A percentile compares a stretch with the other conserved stretches of the same genome.
phyloP scores from a whole-genome alignment of 2,888 invertebrate genomes.

The Scrobipalpa costella region DNA sequence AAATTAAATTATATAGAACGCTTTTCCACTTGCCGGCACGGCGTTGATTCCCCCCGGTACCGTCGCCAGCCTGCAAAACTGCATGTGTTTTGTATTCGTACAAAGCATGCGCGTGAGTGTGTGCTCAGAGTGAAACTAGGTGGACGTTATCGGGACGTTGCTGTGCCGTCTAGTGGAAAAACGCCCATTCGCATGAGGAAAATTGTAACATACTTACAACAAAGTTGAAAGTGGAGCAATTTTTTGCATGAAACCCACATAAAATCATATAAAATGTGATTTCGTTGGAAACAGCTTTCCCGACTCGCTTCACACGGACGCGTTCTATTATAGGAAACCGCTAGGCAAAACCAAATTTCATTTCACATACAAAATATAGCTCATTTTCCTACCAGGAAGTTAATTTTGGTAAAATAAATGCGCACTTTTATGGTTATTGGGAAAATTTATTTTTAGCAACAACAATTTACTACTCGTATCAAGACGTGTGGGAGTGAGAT shows the following conservation, averaged over 20 bases:
- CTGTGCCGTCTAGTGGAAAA: too few relatives aligned
- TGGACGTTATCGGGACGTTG: too few relatives aligned
- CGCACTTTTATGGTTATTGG: background rate
- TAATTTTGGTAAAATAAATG: background rate
- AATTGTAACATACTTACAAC: background rate
- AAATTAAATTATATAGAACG: too few relatives aligned
- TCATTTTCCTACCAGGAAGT: background rate
- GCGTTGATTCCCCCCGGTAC: too few relatives aligned
- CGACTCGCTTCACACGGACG: background rate
- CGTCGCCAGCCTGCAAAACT: too few relatives aligned
- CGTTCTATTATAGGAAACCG: background rate
- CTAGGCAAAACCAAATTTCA: background rate
- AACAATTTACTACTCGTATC: too few relatives aligned
- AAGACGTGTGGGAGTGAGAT: too few relatives aligned
- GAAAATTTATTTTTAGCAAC: background rate
- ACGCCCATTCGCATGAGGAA: too few relatives aligned
- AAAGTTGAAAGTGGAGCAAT: background rate
- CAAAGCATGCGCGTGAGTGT: too few relatives aligned
- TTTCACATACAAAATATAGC: background rate
- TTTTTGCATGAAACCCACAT: background rate
- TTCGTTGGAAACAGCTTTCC: background rate
- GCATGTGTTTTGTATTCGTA: too few relatives aligned
- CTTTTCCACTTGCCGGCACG: too few relatives aligned
- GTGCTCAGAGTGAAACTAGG: too few relatives aligned
- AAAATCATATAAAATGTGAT: slow-evolving; percentile 4